These are phyloP conservation scores for Halesus radiatus DNA, from an alignment of 1,140 invertebrate genomes.

Conservation along the genomic window DNA sequence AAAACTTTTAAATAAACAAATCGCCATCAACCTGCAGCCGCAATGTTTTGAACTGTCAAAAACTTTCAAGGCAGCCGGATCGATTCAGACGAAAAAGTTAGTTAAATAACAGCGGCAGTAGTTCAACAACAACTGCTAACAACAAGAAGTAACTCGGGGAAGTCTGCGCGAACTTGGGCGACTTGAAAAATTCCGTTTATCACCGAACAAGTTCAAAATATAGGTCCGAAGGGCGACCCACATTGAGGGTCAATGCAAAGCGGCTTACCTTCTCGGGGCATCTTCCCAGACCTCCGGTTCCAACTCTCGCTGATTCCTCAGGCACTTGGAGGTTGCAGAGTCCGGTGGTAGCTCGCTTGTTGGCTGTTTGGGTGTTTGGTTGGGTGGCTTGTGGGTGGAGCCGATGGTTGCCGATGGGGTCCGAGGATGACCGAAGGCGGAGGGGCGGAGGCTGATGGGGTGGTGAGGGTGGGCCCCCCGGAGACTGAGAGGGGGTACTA, in stretches of 20 bases:
- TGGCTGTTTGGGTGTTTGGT: not conserved
- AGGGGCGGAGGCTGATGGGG: constrained; percentile 30
- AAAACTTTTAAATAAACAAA: constrained; percentile 37
- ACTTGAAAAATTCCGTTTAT: constrained; percentile 50
- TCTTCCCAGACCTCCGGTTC: not conserved
- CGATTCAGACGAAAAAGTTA: constrained; percentile 54
- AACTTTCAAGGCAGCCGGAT: constrained; percentile 50
- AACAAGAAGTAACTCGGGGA: constrained; percentile 50
- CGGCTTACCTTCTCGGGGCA: constrained; percentile 32
- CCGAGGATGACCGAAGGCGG: constrained; percentile 50
- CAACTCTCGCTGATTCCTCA: not conserved
- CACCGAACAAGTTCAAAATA: constrained; percentile 49
- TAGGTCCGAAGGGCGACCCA: constrained; percentile 42
- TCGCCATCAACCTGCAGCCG: constrained; percentile 47
- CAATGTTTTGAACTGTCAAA: constrained; percentile 52
- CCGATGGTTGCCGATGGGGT: constrained; percentile 45
- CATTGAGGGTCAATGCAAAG: constrained; percentile 24
- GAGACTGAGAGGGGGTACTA: constrained; percentile 48
- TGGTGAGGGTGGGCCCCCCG: constrained; percentile 7
- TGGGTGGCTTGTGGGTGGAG: constrained; percentile 16
- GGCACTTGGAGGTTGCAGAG: not conserved
- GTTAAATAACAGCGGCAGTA: constrained; percentile 48
- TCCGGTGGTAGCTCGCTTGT: too few relatives aligned
- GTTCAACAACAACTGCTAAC: constrained; percentile 53
- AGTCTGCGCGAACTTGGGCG: constrained; percentile 48